Percentiles rank a stretch among this genome's conserved stretches.
These are phyloP conservation scores for Phengaris alcon DNA, from an alignment of 2,888 invertebrate species.

Conservation along the genomic window DNA sequence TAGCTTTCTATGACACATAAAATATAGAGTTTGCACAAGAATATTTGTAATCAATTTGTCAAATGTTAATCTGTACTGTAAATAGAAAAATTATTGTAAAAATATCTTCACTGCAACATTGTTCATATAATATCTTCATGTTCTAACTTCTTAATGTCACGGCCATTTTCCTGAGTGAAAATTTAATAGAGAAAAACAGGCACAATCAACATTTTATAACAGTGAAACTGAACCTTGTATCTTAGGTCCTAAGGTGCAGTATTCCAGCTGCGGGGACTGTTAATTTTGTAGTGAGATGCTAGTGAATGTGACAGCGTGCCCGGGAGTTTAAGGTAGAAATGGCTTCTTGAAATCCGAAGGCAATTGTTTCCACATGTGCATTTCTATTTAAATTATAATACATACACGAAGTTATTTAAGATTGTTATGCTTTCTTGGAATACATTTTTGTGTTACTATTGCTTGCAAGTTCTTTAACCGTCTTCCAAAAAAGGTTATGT, in stretches of 20 bases:
- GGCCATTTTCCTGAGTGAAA: slow-evolving; percentile 49
- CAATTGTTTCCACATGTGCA: slow-evolving; percentile 39
- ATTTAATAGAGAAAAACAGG: slow-evolving; percentile 47
- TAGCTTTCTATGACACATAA: slow-evolving; percentile 15
- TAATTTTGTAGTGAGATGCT: slow-evolving; percentile 35
- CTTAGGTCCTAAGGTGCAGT: slow-evolving; percentile 30
- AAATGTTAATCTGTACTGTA: slow-evolving; percentile 22
- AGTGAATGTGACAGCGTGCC: slow-evolving; percentile 47
- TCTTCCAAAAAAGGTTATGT: too few relatives aligned
- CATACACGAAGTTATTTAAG: slow-evolving; percentile 5
- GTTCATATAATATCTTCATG: slow-evolving; percentile 43
- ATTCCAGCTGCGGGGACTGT: slow-evolving; percentile 3
- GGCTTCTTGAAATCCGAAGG: slow-evolving; percentile 45
- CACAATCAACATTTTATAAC: slow-evolving; percentile 28
- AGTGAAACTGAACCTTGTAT: slow-evolving; percentile 33
- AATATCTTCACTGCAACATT: slow-evolving; percentile 32
- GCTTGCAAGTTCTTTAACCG: too few relatives aligned
- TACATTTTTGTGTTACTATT: too few relatives aligned
- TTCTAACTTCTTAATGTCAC: slow-evolving; percentile 49
- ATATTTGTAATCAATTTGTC: not conserved
- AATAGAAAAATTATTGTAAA: slow-evolving; percentile 16
- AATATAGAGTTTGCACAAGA: slow-evolving; percentile 4
- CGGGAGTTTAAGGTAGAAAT: slow-evolving; percentile 48
- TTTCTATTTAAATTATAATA: slow-evolving; percentile 27
- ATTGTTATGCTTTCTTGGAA: not conserved